Evolutionary conservation across 2,113 vertebrate species (phyloP).

Genomic region (Tetrax tetrax): DNA sequence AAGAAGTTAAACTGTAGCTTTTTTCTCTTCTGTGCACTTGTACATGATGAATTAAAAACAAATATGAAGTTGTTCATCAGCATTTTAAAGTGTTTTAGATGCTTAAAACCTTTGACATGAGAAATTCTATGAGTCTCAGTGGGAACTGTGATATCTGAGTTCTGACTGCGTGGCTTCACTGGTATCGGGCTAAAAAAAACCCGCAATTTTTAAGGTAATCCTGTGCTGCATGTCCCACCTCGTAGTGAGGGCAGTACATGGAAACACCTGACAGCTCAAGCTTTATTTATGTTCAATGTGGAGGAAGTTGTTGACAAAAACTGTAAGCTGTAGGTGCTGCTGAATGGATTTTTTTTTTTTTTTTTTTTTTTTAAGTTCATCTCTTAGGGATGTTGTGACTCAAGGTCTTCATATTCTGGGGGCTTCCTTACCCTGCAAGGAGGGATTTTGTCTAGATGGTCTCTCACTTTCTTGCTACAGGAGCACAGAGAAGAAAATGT

Average conservation of each 20-base stretch:
- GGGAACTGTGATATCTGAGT: not conserved
- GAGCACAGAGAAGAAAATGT: not conserved
- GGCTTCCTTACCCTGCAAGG: not conserved
- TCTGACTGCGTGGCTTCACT: not conserved
- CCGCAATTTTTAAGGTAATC: not conserved
- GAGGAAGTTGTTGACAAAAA: not conserved
- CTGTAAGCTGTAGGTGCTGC: not conserved
- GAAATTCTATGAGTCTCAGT: not conserved
- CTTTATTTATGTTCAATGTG: not conserved
- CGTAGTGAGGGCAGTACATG: not conserved
- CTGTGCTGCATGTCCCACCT: not conserved
- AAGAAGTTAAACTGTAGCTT: not conserved
- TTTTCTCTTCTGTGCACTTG: not conserved
- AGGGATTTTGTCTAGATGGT: not conserved
- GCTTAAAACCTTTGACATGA: not conserved
- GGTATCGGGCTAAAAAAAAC: not conserved
- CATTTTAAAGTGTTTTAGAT: not conserved
- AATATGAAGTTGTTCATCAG: fast-evolving
- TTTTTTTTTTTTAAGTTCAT: not conserved
- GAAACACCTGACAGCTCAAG: not conserved
- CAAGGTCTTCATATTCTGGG: not conserved
- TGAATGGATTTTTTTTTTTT: not conserved
- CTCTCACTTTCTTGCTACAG: not conserved
- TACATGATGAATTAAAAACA: not conserved
- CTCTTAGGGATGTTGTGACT: not conserved